Base-by-base conservation (phyloP, 2,888 invertebrate species). In the Neoaliturus tenellus region DNA sequence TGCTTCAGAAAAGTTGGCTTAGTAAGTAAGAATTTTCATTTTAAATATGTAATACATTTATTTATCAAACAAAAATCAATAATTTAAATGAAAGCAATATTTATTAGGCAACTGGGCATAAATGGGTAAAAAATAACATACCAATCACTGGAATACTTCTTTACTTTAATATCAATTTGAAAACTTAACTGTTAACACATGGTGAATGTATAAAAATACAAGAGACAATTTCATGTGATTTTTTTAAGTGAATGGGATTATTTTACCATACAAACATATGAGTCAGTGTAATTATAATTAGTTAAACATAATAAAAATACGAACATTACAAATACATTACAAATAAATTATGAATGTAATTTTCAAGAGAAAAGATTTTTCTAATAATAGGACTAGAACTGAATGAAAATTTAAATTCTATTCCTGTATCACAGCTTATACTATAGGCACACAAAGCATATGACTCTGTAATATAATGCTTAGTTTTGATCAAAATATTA, bases 101-200 rank as follows among this genome's bases (percentile, higher is more conserved):
- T 39, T 39, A 6, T 39, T 39, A 8, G 12, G 39, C 12, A 39
- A 6, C n/a, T 39, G 8, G 39, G 39, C 12, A 39, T 8, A 6
- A 39, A 39, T 39, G 6, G 6, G 6, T 6, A 17, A 28, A 62
- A 28, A 12, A 62, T 10, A 62, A 62, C 12, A 5, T 28, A 17
- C 28, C 25, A 17, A 62, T 62, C 8, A 23, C 28, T 28, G 62
- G 62, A 62, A 62, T 62, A 51, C 23, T 51, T 62, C 25, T 62
- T 69, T 69, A 69, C 17, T 75, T 44, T 44, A 28, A 75, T 44
- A 44, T 75, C 44, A 75, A 48, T 39, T 44, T 44, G 25, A 44
- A 75, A 75, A 75, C 73, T 75, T 75, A 75, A 75, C 44, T 20
- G 44, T 48, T 75, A 75, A 75, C 25, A 75, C 73, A 75, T 44